Base-by-base conservation (phyloP, 2,797 vertebrate species). In the Zenarchopterus dispar region DNA sequence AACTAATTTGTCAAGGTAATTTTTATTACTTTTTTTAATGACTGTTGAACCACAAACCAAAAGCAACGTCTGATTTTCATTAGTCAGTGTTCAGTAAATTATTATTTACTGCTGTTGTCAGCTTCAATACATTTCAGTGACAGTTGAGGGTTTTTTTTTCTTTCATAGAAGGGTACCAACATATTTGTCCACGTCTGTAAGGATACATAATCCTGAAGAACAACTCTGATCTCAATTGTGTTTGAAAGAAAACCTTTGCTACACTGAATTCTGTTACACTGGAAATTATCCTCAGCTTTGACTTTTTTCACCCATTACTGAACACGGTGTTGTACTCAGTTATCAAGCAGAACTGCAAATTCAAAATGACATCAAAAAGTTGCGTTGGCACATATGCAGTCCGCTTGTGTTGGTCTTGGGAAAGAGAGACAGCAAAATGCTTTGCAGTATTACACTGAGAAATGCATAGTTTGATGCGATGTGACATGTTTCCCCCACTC, bases 301-400 rank as follows among this genome's bases (percentile, higher is more conserved):
- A 22, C 18, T 18, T 49, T 55, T 41, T 47, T 23, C 8, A 1
- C 9, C 42, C 31, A 47, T 68, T 19, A 61, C 42, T 61, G 67
- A 21, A 31, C 39, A 3, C 26, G 41, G 51, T 33, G 56, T 21
- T 6, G 39, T n/a, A 22, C 45, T 58, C 43, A n/a, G 23, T 23
- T 24, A 17, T 48, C 55, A 31, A n/a, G 31, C 28, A 59, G 56
- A 59, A 45, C 22, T 50, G 17, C 18, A 42, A 61, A 41, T 42
- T 22, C 23, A 41, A 10, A n/a, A 22, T 13, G 9, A 15, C 46
- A 60, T 10, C 24, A 4, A 49, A 6, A 49, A 45, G 19, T 19
- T 53, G 18, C 5, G 31, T 44, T 22, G 50, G 16, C 16, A 23
- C 24, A 21, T 28, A 6, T 33, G 26, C 7, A 21, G n/a, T 50